A percentile compares a stretch with the other conserved stretches of the same genome.
phyloP scores from a whole-genome alignment of 1,140 invertebrate species.

The Maniola jurtina region DNA sequence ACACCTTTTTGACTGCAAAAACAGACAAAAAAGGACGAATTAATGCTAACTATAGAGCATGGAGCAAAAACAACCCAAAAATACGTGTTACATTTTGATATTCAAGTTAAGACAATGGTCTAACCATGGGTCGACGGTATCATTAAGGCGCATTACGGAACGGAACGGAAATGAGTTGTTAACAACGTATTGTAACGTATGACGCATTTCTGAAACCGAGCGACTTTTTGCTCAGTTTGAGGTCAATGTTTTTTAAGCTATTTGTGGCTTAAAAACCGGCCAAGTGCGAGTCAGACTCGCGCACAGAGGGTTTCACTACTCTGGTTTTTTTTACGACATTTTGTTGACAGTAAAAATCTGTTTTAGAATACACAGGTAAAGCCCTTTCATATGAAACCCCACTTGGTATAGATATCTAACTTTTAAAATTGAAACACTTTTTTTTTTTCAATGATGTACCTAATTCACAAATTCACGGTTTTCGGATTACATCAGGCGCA shows the following conservation, averaged over 20 bases:
- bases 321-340: too few relatives aligned
- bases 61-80: neutral
- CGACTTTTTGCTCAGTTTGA: conserved; percentile 23
- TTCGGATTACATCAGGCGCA: too few relatives aligned
- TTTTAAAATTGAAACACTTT: too few relatives aligned
- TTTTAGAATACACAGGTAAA: too few relatives aligned
- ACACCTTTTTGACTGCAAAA: too few relatives aligned
- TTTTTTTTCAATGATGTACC: too few relatives aligned
- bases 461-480: too few relatives aligned
- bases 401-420: too few relatives aligned
- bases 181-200: conserved; percentile 32
- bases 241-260: conserved; percentile 29
- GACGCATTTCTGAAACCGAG: conserved; percentile 26
- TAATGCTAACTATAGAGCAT: neutral
- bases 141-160: conserved; percentile 40
- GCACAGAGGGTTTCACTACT: neutral
- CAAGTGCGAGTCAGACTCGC: too few relatives aligned
- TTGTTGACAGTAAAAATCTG: too few relatives aligned
- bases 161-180: conserved; percentile 31
- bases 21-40: too few relatives aligned
- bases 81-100: conserved; percentile 1
- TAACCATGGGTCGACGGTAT: conserved; percentile 45
- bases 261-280: neutral
- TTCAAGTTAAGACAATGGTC: conserved; percentile 27
- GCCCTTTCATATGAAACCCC: too few relatives aligned